Conservation (phyloP, 2,888 invertebrate species). For the Laothoe populi region DNA sequence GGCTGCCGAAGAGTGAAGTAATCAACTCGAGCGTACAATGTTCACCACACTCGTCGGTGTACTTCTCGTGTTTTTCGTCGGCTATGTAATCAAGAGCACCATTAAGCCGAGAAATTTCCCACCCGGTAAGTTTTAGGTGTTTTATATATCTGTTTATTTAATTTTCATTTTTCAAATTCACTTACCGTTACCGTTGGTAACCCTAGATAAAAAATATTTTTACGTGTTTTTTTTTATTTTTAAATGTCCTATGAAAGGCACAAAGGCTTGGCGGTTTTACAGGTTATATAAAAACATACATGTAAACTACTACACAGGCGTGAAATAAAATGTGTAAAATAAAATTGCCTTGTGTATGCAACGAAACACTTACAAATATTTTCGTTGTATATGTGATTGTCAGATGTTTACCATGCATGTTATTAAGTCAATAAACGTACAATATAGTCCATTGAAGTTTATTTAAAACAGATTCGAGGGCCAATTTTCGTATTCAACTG, state of each 20-base stretch:
- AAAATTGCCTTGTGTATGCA: no score
- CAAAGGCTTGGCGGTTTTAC: no score
- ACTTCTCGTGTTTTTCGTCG: constrained; percentile 32
- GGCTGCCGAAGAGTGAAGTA: constrained; percentile 19
- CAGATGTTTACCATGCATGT: no score
- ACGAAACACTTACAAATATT: no score
- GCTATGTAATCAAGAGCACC: constrained; percentile 35
- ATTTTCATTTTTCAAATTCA: background rate
- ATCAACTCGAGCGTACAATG: constrained; percentile 30
- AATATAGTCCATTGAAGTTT: no score
- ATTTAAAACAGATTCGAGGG: no score
- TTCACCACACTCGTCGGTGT: constrained; percentile 31
- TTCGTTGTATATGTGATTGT: no score
- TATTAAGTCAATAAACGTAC: no score
- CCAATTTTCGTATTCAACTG: no score
- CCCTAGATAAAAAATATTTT: background rate
- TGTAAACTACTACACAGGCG: no score
- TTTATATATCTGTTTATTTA: background rate
- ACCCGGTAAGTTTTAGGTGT: constrained; percentile 36
- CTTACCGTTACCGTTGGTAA: background rate
- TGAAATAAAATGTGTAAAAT: no score
- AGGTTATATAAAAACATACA: no score
- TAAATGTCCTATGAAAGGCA: background rate
- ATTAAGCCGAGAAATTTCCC: constrained; percentile 42
- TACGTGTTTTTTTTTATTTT: background rate